phyloP scores from a whole-genome alignment of 2,113 vertebrate genomes.

The Gallinago undulata region DNA sequence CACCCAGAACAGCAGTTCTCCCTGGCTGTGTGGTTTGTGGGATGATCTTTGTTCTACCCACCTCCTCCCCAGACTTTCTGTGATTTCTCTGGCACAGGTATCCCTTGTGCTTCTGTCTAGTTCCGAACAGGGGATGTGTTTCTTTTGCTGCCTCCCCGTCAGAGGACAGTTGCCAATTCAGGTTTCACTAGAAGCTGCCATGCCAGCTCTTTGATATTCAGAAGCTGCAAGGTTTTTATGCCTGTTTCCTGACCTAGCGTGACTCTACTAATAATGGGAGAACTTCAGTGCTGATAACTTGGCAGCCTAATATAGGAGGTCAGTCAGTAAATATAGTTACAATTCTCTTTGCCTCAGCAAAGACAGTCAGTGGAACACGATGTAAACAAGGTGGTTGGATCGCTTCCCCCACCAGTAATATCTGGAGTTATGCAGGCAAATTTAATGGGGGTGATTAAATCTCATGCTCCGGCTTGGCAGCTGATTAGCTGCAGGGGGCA shows the following conservation, averaged over 20 bases:
- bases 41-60: neutral
- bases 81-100: neutral
- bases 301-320: slow-evolving; percentile 8
- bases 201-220: slow-evolving; percentile 43
- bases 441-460: slow-evolving; percentile 41
- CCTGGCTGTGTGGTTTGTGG: neutral
- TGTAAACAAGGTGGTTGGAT: slow-evolving; percentile 42
- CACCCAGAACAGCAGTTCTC: neutral
- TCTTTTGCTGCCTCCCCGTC: neutral
- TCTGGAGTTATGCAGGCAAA: slow-evolving; percentile 31
- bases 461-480: slow-evolving; percentile 40
- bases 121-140: neutral
- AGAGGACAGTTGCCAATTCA: neutral
- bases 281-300: slow-evolving; percentile 2
- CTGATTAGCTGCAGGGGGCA: slow-evolving; percentile 53
- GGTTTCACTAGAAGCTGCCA: neutral
- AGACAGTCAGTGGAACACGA: slow-evolving; percentile 6
- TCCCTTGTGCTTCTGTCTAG: neutral
- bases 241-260: slow-evolving; percentile 43
- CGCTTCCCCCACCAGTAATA: neutral
- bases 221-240: neutral
- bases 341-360: slow-evolving; percentile 36
- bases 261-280: slow-evolving; percentile 21
- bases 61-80: neutral
- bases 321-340: slow-evolving; percentile 27